phyloP scores from a whole-genome alignment of 2,888 invertebrate genomes.

The Schizaphis graminum region DNA sequence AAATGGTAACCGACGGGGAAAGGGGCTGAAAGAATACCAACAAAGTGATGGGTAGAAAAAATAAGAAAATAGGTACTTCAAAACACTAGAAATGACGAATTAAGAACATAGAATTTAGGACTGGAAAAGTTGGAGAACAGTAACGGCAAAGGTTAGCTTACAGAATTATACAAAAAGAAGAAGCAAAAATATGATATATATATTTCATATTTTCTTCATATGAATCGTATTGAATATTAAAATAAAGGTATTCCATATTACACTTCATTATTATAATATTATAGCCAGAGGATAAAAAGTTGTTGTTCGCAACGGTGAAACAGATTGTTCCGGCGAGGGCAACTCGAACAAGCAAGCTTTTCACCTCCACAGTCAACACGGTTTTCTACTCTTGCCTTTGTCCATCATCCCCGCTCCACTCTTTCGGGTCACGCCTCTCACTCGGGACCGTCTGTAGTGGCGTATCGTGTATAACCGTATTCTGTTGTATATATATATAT shows the following conservation, averaged over 20 bases:
- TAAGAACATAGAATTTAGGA: background rate
- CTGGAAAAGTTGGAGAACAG: background rate
- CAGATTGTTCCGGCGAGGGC: background rate
- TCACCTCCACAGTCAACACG: slow-evolving; percentile 14
- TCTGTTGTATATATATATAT: background rate
- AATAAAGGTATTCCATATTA: background rate
- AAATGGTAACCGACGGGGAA: background rate
- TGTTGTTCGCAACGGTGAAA: background rate
- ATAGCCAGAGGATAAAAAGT: background rate
- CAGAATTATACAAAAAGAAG: background rate
- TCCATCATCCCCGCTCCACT: background rate
- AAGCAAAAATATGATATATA: background rate
- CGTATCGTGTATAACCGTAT: background rate
- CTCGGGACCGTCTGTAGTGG: background rate
- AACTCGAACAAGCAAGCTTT: background rate
- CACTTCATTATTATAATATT: background rate
- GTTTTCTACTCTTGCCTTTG: slow-evolving; percentile 52
- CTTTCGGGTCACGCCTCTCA: background rate
- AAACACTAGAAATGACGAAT: background rate
- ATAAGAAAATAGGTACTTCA: no score
- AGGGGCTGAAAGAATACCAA: background rate
- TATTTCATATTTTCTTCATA: background rate
- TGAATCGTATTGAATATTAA: background rate
- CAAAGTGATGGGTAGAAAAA: background rate
- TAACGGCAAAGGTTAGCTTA: background rate